Conservation (phyloP, 2,113 vertebrate species). For the Prunella himalayana region DNA sequence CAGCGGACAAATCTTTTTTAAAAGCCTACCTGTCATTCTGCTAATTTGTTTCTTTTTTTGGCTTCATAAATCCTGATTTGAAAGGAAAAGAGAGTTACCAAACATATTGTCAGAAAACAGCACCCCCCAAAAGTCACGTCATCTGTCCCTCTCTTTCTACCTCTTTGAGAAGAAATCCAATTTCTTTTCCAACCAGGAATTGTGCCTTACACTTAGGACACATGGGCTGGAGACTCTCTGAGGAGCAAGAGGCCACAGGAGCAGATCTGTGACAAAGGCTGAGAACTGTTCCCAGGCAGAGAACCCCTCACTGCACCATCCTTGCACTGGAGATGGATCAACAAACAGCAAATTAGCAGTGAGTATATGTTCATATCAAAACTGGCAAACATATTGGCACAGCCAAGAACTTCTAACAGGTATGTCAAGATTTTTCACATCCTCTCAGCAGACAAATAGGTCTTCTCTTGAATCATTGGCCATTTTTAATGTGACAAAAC, state of each 20-base stretch:
- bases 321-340: not conserved
- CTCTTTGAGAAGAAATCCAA: not conserved
- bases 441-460: not conserved
- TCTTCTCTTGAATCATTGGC: not conserved
- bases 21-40: not conserved
- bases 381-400: not conserved
- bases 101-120: not conserved
- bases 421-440: not conserved
- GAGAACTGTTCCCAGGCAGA: not conserved
- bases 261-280: not conserved
- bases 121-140: not conserved
- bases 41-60: not conserved
- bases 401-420: not conserved
- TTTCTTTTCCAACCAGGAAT: not conserved
- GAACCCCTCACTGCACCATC: not conserved
- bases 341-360: not conserved
- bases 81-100: conserved; percentile 24
- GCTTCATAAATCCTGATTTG: conserved; percentile 1
- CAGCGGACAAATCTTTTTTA: not conserved
- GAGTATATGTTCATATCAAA: not conserved
- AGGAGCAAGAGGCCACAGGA: not conserved
- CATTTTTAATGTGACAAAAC: not conserved
- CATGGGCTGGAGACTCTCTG: not conserved
- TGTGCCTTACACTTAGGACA: fast-evolving
- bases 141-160: not conserved